phyloP scores from a whole-genome alignment of 2,888 invertebrate species.

The Conomelus anceps region DNA sequence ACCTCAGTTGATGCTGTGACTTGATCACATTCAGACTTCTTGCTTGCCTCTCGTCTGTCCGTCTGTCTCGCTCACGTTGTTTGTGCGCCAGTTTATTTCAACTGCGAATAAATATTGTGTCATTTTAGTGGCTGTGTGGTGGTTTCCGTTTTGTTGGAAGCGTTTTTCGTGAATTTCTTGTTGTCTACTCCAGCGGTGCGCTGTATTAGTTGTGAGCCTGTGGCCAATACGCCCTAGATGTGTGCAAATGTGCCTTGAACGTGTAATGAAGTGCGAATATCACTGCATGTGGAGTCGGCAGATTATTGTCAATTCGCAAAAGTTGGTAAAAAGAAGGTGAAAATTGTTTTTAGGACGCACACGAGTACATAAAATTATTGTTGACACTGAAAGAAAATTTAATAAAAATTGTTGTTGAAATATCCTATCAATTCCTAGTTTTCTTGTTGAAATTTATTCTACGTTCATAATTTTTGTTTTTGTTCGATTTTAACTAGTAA shows the following conservation, averaged over 20 bases:
- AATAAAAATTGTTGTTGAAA: no score
- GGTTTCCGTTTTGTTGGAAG: background rate
- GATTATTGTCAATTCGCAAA: conserved; percentile 87
- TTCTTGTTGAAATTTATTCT: no score
- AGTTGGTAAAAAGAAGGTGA: conserved; percentile 90
- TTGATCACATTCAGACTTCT: background rate
- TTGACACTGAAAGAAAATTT: background rate
- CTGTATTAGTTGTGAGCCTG: background rate
- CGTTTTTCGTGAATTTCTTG: background rate
- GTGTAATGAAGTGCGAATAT: conserved; percentile 69
- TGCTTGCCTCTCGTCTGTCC: background rate
- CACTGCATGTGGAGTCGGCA: conserved; percentile 88
- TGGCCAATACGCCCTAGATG: conserved; percentile 32
- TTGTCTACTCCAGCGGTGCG: background rate
- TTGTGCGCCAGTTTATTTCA: background rate
- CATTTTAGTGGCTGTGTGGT: background rate
- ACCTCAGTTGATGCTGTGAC: background rate
- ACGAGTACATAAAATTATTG: background rate
- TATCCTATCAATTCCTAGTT: no score
- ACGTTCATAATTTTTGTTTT: no score
- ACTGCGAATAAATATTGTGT: background rate
- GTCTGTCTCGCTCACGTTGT: background rate
- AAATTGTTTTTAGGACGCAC: conserved; percentile 30
- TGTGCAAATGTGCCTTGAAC: conserved; percentile 40
- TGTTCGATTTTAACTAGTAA: no score